These are phyloP conservation scores for Philonicus albiceps DNA, from an alignment of 2,888 invertebrate species.

Conservation along the genomic window DNA sequence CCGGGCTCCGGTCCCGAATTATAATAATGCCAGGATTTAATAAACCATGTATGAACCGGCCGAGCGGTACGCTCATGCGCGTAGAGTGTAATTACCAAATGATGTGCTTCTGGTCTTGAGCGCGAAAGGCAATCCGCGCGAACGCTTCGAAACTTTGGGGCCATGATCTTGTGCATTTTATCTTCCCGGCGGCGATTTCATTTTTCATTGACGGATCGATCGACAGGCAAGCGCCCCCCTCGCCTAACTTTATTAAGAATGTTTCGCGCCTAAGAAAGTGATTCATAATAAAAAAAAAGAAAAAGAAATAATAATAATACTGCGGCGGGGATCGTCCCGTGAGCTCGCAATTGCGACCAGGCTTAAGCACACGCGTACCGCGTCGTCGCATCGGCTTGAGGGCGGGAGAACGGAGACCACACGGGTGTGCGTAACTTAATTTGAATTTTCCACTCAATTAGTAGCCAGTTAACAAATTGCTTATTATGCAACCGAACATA, in stretches of 20 bases:
- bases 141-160: background rate
- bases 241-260: slow-evolving; percentile 33
- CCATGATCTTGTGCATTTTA: slow-evolving; percentile 26
- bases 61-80: background rate
- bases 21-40: slow-evolving; percentile 34
- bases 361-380: background rate
- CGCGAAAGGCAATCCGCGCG: background rate
- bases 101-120: slow-evolving; percentile 41
- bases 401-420: background rate
- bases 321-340: background rate
- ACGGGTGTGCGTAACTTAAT: slow-evolving; percentile 8
- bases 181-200: slow-evolving; percentile 28
- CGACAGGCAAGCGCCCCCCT: slow-evolving; percentile 19
- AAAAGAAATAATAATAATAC: too few relatives aligned
- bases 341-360: background rate
- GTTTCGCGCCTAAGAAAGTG: slow-evolving; percentile 30
- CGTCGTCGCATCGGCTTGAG: background rate
- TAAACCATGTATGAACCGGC: background rate
- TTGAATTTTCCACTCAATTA: slow-evolving; percentile 42
- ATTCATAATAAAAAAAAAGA: slow-evolving; percentile 32
- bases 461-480: slow-evolving; percentile 34
- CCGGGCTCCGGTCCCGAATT: slow-evolving; percentile 19
- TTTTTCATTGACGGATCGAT: slow-evolving; percentile 36
- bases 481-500: slow-evolving; percentile 31
- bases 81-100: slow-evolving; percentile 42